These are phyloP conservation scores for Eucera pruinosa DNA, from an alignment of 2,888 invertebrate species.

Conservation along the genomic window DNA sequence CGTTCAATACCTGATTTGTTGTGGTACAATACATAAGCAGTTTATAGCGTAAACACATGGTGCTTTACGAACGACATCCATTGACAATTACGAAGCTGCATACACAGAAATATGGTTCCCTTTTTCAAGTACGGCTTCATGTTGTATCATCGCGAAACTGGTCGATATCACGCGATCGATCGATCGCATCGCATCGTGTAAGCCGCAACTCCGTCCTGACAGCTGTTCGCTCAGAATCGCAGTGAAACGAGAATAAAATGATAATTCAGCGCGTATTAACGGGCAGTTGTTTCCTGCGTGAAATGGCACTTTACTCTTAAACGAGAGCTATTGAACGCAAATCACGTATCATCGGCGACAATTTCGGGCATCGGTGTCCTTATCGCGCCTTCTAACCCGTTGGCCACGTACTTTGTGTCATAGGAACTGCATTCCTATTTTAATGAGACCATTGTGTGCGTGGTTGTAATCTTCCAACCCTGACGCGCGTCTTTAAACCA, in stretches of 20 bases:
- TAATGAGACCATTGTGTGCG: conserved; percentile 25
- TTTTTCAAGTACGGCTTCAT: neutral
- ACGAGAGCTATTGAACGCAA: conserved; percentile 28
- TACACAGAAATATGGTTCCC: conserved; percentile 1
- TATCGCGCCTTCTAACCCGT: neutral
- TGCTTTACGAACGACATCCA: too few relatives aligned
- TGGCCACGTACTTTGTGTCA: conserved; percentile 6
- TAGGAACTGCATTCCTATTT: conserved; percentile 33
- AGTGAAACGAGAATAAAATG: conserved; percentile 51
- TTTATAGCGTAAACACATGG: too few relatives aligned
- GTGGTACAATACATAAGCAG: conserved; percentile 22
- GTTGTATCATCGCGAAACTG: conserved; percentile 39
- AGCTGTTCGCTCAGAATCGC: conserved; percentile 54
- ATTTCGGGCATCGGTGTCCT: conserved; percentile 20
- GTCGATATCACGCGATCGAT: conserved; percentile 55
- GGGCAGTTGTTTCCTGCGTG: conserved; percentile 44
- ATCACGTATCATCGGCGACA: conserved; percentile 34
- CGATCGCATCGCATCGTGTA: conserved; percentile 22
- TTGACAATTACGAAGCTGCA: conserved; percentile 46
- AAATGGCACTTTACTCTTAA: conserved; percentile 37
- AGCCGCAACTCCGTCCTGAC: conserved; percentile 38
- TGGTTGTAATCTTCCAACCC: neutral
- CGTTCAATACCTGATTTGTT: neutral
- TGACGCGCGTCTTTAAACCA: neutral
- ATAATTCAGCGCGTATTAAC: conserved; percentile 39